Base-by-base conservation (phyloP, 2,888 invertebrate genomes). In the Calameuta idolon region DNA sequence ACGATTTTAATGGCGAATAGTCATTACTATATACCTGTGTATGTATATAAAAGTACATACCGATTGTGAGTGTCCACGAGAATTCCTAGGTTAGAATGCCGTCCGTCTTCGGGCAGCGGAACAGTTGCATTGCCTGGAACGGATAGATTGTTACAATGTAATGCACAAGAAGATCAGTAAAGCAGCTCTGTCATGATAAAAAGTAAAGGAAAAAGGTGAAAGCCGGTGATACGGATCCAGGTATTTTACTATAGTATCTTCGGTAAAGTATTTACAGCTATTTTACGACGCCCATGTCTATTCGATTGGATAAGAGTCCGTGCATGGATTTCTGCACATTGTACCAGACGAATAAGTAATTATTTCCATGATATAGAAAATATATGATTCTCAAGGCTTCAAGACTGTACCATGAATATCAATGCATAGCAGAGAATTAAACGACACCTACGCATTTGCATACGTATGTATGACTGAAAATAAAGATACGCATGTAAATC, bases 161-260 rank as follows among this genome's bases (percentile, higher is more conserved):
- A 23, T 23, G 55, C 23, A 55, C 55, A 55, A 55, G 55, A 55
- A 55, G 23, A 55, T 55, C 55, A 55, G 55, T 55, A 55, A 55
- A 55, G 23, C 55, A 55, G 55, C 55, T 4, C 55, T 55, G 55
- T 55, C 23, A 55, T 34, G 71, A 31, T 31, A 83, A 83, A 83
- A 81, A 76, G 71, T 75, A 79, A 83, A 82, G 83, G 81, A 79
- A 77, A 77, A 68, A 68, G 76, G 79, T 73, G 82, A 83, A 82
- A 83, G 82, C 68, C 69, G 78, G n/a, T 55, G 55, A 55, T 23
- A 55, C 55, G 55, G 23, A 1, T 9, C 55, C 23, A 9, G 23
- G 2, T 55, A 23, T 23, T 55, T 55, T 55, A 55, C 9, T 55
- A 23, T 55, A 55, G 55, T 23, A 55, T 23, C 55, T 55, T 55